Evolutionary conservation across 2,113 vertebrate species (phyloP), one percentile per base, ranked within the genome.

Genomic region (Pyrgilauda ruficollis): DNA sequence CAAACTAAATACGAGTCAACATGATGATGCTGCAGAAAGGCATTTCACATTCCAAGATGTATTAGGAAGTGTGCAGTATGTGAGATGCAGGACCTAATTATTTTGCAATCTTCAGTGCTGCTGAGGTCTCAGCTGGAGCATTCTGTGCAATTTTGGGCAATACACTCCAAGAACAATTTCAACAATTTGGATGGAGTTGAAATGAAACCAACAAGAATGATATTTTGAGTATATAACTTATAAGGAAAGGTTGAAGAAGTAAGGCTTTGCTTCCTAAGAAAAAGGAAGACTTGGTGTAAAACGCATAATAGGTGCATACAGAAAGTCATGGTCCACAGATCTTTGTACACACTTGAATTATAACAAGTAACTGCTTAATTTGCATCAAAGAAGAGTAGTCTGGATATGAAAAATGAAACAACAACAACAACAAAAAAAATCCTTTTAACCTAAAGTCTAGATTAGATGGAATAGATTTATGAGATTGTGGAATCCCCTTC

Each of bases 391-490:
- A 89, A 63, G 20, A 58, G 10, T 35, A 69, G 17, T 52, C 26
- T 46, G 67, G 22, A 69, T 56, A 23, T 4, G 11, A 76, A 64
- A 74, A 84, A n/a, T 37, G 9, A 77, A 73, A 66, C 24, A 63
- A 30, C 12, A 84, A n/a, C 11, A n/a, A n/a, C n/a, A 41, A 46
- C 11, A 56, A 76, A 37, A 62, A 72, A 74, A 62, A 37, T 35
- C 37, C 69, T 89, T 94, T 84, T 84, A 74, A 88, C 23, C n/a
- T 53, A 11, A 90, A 84, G 56, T 64, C 68, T 84, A 94, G 93
- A 91, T 94, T 78, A 94, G 73, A 87, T 72, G 52, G 84, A 92
- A 93, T 75, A 78, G 59, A 59, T 96, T 95, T 94, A 87, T 49
- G 47, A 94, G 33, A 47, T 72, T 94, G 69, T 92, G 49, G 96